These are phyloP conservation scores for Limosa lapponica DNA, from an alignment of 2,797 vertebrate genomes.

Conservation along the genomic window DNA sequence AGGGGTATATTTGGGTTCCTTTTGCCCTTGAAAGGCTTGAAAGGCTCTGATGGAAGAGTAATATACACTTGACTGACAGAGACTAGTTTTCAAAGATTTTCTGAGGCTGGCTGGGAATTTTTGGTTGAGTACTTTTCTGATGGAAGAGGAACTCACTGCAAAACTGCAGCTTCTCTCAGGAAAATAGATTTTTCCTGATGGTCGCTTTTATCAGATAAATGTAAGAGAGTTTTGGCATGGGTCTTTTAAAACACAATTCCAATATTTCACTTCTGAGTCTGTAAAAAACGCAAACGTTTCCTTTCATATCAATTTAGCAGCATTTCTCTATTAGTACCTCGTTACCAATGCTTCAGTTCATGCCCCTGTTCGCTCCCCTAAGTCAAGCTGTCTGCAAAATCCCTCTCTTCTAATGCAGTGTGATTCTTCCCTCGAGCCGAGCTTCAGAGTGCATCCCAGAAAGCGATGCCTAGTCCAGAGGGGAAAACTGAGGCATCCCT, in stretches of 20 bases:
- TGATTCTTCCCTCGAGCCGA: background rate
- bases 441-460: fast-evolving
- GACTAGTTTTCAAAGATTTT: background rate
- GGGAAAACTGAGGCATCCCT: fast-evolving
- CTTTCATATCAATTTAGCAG: background rate
- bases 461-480: fast-evolving
- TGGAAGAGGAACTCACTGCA: background rate
- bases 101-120: background rate
- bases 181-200: background rate
- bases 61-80: background rate
- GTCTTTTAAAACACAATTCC: background rate
- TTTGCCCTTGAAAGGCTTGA: background rate
- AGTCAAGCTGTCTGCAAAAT: background rate
- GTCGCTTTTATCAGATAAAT: background rate
- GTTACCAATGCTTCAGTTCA: background rate
- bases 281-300: background rate
- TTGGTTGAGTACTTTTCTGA: background rate
- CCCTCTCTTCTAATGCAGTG: background rate
- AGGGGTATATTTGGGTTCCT: background rate
- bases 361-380: background rate
- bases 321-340: background rate
- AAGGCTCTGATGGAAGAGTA: background rate
- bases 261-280: background rate
- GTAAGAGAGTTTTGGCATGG: background rate
- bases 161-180: background rate